phyloP scores from a whole-genome alignment of 1,140 invertebrate species.

The Nylanderia fulva region DNA sequence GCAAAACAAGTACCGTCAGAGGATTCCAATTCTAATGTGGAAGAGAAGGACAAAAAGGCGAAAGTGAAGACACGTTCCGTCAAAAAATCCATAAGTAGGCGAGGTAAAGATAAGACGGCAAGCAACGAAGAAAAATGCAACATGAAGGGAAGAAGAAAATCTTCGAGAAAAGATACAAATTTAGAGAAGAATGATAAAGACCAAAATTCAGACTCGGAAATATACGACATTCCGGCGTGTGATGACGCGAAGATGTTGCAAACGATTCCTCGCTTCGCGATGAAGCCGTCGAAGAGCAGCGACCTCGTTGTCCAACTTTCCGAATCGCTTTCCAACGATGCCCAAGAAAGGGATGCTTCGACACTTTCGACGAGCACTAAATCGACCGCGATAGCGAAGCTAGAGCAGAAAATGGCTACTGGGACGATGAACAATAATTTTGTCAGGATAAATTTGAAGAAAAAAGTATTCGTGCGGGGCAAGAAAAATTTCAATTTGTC shows the following conservation, averaged over 20 bases:
- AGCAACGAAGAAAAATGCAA: not conserved
- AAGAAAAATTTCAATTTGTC: conserved; percentile 92
- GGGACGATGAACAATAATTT: conserved; percentile 95
- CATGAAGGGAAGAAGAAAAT: not conserved
- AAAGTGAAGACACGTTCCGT: not conserved
- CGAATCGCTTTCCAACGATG: conserved; percentile 42
- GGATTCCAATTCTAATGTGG: conserved; percentile 40
- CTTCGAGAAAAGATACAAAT: not conserved
- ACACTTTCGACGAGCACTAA: conserved; percentile 70
- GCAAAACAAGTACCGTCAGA: not conserved
- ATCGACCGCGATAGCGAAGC: conserved; percentile 84
- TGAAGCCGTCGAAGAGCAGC: conserved; percentile 54
- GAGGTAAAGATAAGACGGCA: not conserved
- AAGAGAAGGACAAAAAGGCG: conserved; percentile 8
- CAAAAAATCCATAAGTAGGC: not conserved
- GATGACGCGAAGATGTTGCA: conserved; percentile 72
- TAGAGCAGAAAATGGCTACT: conserved; percentile 89
- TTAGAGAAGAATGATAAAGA: conserved; percentile 12
- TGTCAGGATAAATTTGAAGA: conserved; percentile 95
- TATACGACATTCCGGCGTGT: conserved; percentile 60
- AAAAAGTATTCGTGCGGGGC: conserved; percentile 94
- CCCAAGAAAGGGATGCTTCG: not conserved
- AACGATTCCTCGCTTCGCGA: conserved; percentile 73
- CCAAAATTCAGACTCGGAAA: not conserved
- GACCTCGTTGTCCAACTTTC: conserved; percentile 75